Evolutionary conservation across 2,113 vertebrate genomes (phyloP), one percentile per base, ranked within the genome.

Genomic region (Smithornis capensis): DNA sequence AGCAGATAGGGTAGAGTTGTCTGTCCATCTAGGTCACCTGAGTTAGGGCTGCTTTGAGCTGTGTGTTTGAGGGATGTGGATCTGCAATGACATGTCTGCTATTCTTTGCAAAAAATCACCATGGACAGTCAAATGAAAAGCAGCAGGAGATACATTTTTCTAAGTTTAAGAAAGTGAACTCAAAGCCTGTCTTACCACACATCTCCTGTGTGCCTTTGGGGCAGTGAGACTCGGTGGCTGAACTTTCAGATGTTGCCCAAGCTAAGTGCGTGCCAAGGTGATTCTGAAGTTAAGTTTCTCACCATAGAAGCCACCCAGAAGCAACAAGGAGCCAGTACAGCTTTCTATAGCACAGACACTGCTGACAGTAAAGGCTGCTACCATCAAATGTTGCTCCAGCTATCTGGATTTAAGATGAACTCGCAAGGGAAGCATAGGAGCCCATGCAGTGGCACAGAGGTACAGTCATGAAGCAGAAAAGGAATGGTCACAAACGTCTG

Each of bases 261-360:
- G 28, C 28, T 65, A 59, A 38, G 40, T 33, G 22, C 45, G 19
- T 28, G 64, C 42, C 0, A 3, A 62, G 55, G 40, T 0, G 0
- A n/a, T 77, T 47, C 55, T 77, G 55, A 77, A 49, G 16, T 40
- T 21, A 29, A 27, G 7, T 53, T 91, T 87, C 60, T 70, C 19
- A 31, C 37, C 6, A 1, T 0, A 40, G 31, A 65, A 81, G 68
- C 25, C 35, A 50, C 25, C 5, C 49, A 56, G 47, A 93, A 87
- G 40, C 24, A 52, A 55, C 9, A 37, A 8, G 49, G 33, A 91
- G 24, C 55, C 55, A 23, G n/a, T 5, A 22, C 31, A 74, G 27
- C 42, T 44, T 52, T 62, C 37, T 65, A 44, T 25, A 33, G 33
- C 18, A 25, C 23, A 35, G n/a, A 25, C 49, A 21, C 33, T 47